Evolutionary conservation across 2,888 invertebrate species (phyloP).

Genomic region (Tortricodes alternella): DNA sequence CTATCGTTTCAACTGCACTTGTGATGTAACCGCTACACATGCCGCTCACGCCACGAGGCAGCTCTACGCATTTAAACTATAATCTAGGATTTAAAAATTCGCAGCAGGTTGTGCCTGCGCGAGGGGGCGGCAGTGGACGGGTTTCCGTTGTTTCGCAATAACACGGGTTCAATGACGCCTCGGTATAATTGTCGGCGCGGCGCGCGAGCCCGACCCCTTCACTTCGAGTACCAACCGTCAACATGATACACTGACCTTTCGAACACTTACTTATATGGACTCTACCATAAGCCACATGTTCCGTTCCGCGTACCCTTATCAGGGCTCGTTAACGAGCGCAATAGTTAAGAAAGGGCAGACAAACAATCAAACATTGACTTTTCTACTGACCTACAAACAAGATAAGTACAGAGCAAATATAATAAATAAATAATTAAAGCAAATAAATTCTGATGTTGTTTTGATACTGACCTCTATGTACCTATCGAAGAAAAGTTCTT

Average conservation of each 20-base stretch:
- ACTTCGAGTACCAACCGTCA: conserved; percentile 40
- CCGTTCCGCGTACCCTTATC: conserved; percentile 8
- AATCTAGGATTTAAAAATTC: conserved; percentile 81
- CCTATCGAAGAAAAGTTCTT: background rate
- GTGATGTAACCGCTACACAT: conserved; percentile 69
- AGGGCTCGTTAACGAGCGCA: conserved; percentile 13
- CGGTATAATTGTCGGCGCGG: conserved; percentile 73
- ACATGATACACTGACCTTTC: conserved; percentile 30
- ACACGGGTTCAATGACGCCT: conserved; percentile 79
- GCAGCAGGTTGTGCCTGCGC: conserved; percentile 68
- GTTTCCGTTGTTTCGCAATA: conserved; percentile 83
- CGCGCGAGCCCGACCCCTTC: conserved; percentile 67
- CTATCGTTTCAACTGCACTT: conserved; percentile 39
- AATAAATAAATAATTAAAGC: conserved; percentile 69
- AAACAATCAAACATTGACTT: conserved; percentile 57
- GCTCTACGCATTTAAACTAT: conserved; percentile 75
- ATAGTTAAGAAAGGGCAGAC: conserved; percentile 50
- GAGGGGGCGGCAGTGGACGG: conserved; percentile 58
- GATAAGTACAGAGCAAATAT: conserved; percentile 76
- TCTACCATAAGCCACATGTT: conserved; percentile 1
- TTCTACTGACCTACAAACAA: conserved; percentile 67
- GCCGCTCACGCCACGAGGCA: conserved; percentile 63
- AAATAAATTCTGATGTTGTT: conserved; percentile 67
- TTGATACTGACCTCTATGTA: conserved; percentile 69
- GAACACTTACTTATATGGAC: conserved; percentile 7